phyloP scores from a whole-genome alignment of 1,140 invertebrate genomes.

The Ceratina japonica region DNA sequence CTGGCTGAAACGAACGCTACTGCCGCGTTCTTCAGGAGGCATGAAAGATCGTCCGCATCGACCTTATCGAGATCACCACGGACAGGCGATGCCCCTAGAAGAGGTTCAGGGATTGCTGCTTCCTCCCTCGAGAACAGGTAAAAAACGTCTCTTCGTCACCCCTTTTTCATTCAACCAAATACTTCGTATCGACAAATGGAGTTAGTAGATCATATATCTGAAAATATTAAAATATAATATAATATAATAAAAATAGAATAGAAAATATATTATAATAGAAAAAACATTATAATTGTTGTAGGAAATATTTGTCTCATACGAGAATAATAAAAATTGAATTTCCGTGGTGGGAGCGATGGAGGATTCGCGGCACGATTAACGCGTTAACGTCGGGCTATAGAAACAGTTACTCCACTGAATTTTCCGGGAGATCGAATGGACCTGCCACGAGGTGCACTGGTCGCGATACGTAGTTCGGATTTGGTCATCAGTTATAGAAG shows the following conservation, averaged over 20 bases:
- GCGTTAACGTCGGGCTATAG: too few relatives aligned
- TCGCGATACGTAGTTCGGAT: conserved; percentile 22
- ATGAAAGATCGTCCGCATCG: conserved; percentile 72
- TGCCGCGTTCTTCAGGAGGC: conserved; percentile 50
- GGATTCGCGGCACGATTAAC: too few relatives aligned
- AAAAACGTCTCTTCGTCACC: conserved; percentile 1
- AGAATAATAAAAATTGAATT: too few relatives aligned
- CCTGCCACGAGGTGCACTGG: neutral
- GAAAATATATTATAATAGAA: too few relatives aligned
- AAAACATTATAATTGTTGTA: too few relatives aligned
- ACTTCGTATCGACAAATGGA: too few relatives aligned
- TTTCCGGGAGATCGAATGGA: conserved; percentile 26
- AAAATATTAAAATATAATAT: too few relatives aligned
- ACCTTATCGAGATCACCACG: conserved; percentile 70
- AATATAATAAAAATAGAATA: too few relatives aligned
- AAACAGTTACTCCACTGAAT: conserved; percentile 6
- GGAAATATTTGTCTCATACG: neutral
- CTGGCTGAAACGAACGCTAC: conserved; percentile 4
- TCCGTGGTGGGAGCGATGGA: too few relatives aligned
- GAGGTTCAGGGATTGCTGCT: conserved; percentile 73
- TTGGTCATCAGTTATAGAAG: conserved; percentile 1
- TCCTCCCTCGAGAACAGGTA: conserved; percentile 72
- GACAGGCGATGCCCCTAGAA: conserved; percentile 72
- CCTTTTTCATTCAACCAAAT: too few relatives aligned
- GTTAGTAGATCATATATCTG: too few relatives aligned